A percentile compares a stretch with the other conserved stretches of the same genome.
Conservation (phyloP, 2,113 vertebrate species). For the Entosphenus tridentatus region DNA sequence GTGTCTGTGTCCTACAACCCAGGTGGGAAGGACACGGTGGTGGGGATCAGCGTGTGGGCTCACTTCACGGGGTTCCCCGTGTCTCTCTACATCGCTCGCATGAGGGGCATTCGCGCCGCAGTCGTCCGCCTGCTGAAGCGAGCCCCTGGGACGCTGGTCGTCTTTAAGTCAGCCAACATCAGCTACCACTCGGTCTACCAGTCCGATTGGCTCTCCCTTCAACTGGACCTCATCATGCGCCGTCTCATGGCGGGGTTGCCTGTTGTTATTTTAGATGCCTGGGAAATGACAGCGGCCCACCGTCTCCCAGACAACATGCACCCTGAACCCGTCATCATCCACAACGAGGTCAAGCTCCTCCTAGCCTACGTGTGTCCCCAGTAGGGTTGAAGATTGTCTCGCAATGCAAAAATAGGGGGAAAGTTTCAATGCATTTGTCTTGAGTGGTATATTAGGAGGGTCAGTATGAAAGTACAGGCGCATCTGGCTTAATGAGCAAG, state of each 20-base stretch:
- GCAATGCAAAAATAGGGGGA: no score
- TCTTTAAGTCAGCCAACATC: slow-evolving; percentile 17
- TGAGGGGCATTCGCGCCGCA: slow-evolving; percentile 11
- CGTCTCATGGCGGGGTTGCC: slow-evolving; percentile 13
- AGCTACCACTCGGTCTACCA: slow-evolving; percentile 15
- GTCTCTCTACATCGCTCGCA: slow-evolving; percentile 7
- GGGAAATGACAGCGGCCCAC: slow-evolving; percentile 20
- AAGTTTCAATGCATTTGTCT: no score
- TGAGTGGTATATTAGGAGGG: no score
- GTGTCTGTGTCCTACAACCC: no score
- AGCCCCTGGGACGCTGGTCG: slow-evolving; percentile 11
- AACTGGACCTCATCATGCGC: slow-evolving; percentile 14
- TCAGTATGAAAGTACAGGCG: no score
- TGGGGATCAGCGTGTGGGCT: slow-evolving; percentile 13
- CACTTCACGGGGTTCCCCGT: slow-evolving; percentile 15
- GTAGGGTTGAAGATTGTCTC: not conserved
- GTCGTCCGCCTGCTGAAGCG: slow-evolving; percentile 12
- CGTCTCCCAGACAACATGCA: slow-evolving; percentile 13
- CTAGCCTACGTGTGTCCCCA: slow-evolving; percentile 16
- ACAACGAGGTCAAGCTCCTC: slow-evolving; percentile 16
- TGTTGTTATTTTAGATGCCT: slow-evolving; percentile 16
- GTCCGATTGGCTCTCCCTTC: slow-evolving; percentile 17
- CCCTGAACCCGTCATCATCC: slow-evolving; percentile 10
- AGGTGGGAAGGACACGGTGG: slow-evolving; percentile 9
- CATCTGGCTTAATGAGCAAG: no score